Conservation (phyloP, 2,888 invertebrate species). For the Drosophila flavopinicola region DNA sequence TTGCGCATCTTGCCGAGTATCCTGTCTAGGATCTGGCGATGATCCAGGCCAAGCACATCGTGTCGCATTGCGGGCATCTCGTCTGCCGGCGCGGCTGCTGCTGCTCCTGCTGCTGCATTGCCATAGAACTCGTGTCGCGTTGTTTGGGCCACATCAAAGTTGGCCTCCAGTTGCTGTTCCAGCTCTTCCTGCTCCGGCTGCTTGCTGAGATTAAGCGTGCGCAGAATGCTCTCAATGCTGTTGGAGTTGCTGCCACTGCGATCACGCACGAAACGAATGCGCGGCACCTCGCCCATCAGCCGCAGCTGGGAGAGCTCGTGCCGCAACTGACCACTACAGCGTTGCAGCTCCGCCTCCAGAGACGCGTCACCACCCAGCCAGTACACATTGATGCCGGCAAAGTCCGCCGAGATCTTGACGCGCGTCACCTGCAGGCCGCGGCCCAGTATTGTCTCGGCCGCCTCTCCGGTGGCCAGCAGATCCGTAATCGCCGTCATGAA, state of each 20-base stretch:
- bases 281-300: slow-evolving; percentile 91
- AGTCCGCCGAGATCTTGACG: slow-evolving; percentile 88
- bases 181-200: background rate
- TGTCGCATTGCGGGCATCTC: slow-evolving; percentile 90
- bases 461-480: slow-evolving; percentile 90
- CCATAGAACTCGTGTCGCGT: slow-evolving; percentile 55
- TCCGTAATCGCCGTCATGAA: slow-evolving; percentile 93
- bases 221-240: slow-evolving; percentile 87
- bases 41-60: slow-evolving; percentile 89
- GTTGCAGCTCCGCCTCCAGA: slow-evolving; percentile 86
- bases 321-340: slow-evolving; percentile 87
- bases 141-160: slow-evolving; percentile 47
- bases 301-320: slow-evolving; percentile 90
- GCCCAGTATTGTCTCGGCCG: slow-evolving; percentile 87
- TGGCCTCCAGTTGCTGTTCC: background rate
- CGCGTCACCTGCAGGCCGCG: slow-evolving; percentile 89
- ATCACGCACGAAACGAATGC: slow-evolving; percentile 90
- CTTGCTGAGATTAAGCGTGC: slow-evolving; percentile 44
- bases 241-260: slow-evolving; percentile 85
- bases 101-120: slow-evolving; percentile 79
- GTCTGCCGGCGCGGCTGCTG: background rate
- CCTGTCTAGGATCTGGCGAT: slow-evolving; percentile 87
- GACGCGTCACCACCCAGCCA: slow-evolving; percentile 87
- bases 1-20: slow-evolving; percentile 86
- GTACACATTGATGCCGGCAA: slow-evolving; percentile 88